phyloP scores from a whole-genome alignment of 2,113 vertebrate genomes.

The Erythrolamprus reginae region DNA sequence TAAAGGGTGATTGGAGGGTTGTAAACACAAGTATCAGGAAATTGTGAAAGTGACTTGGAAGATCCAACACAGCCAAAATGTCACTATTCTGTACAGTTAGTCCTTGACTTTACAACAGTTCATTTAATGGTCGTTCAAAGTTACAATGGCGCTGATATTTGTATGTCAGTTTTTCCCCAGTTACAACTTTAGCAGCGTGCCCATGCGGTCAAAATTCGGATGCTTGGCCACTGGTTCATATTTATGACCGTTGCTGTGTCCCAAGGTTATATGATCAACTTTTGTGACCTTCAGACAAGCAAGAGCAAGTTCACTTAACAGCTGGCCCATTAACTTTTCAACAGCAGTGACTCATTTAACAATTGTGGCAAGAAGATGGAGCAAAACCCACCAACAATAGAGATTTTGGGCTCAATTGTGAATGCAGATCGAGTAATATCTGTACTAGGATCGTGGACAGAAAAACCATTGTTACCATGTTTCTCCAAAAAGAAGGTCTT shows the following conservation, averaged over 20 bases:
- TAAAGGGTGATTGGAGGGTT: neutral
- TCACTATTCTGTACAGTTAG: neutral
- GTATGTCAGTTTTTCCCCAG: neutral
- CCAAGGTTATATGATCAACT: neutral
- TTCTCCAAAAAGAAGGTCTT: too few relatives aligned
- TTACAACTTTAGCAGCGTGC: neutral
- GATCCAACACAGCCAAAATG: neutral
- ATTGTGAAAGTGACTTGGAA: neutral
- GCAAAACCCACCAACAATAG: neutral
- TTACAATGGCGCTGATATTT: neutral
- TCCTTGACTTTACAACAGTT: neutral
- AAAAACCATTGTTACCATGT: neutral
- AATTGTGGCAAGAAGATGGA: neutral
- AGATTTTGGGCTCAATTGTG: neutral
- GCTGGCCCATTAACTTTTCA: neutral
- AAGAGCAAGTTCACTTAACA: neutral
- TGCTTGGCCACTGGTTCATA: neutral
- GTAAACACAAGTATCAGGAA: neutral
- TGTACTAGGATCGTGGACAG: neutral
- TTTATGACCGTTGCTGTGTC: neutral
- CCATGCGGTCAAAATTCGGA: neutral
- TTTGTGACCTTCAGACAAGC: neutral
- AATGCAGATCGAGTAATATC: neutral
- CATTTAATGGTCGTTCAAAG: neutral
- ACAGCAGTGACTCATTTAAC: neutral